Evolutionary conservation across 1,140 invertebrate species (phyloP), one percentile per base, ranked within the genome.

Genomic region (Helicoverpa zea): DNA sequence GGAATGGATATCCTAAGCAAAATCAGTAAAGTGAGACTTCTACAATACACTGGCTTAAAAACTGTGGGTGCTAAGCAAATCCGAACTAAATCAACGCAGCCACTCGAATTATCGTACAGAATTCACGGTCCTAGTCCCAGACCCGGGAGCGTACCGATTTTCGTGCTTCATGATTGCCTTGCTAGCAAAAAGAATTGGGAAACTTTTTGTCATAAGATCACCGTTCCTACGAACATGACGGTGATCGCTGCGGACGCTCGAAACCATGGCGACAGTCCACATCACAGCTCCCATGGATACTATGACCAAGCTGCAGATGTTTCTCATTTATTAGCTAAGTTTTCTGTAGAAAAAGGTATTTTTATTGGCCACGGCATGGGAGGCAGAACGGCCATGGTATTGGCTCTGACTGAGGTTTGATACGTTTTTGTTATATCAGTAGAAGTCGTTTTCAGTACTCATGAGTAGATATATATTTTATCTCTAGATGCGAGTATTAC

Each of bases 331-430:
- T 94, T 98, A 83, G 90, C 95, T 35, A 95, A 96, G 59, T 90
- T 98, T 59, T 87, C 94, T 0, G 94, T 98, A n/a, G 86, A 95
- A 0, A 96, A 96, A 91, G 96, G 96, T n/a, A 90, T 96, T 76
- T 84, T 99, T 10, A 92, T 99, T 86, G 98, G 98, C 0, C 98
- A 99, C 89, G 98, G 98, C 79, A 98, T 99, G 98, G 98, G 98
- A 43, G 98, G 98, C 52, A 96, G 98, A 73, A 96, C 97, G 2
- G 97, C 97, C 70, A 99, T 99, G 98, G 96, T 96, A 51, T 95
- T 97, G 47, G 97, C 98, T 56, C 91, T 99, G n/a, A 96, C 93
- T 84, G 95, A 97, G 95, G 95, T 96, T 54, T 29, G 61, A 56
- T 4, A 81, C 78, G 23, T 43, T 43, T 43, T 43, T 43, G 1